Conservation (phyloP, 1,140 invertebrate genomes). For the Ladona fulva region DNA sequence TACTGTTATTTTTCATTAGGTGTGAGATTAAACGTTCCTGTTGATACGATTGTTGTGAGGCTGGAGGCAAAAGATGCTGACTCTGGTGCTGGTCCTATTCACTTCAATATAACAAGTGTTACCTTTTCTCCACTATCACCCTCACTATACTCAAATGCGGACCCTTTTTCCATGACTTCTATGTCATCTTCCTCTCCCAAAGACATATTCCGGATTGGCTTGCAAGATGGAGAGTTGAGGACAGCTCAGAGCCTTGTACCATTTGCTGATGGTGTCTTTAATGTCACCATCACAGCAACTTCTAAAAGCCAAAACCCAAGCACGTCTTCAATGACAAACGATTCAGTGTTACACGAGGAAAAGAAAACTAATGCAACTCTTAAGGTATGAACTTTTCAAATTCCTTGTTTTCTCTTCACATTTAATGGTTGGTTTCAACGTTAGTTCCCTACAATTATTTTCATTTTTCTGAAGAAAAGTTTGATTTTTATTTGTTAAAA, state of each 20-base stretch:
- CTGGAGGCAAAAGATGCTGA: slow-evolving; percentile 59
- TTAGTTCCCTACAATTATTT: no score
- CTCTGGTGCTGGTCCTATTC: slow-evolving; percentile 51
- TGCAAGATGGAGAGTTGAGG: slow-evolving; percentile 54
- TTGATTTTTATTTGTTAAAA: no score
- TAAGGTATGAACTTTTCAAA: background rate
- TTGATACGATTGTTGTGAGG: slow-evolving; percentile 57
- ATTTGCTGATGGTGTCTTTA: slow-evolving; percentile 62
- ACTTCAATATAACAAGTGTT: slow-evolving; percentile 52
- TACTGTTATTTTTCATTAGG: slow-evolving; percentile 31
- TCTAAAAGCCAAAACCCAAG: no score
- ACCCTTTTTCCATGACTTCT: slow-evolving; percentile 30
- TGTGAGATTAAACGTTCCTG: slow-evolving; percentile 62
- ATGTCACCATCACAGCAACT: slow-evolving; percentile 46
- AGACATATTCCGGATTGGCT: slow-evolving; percentile 48
- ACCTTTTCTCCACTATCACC: slow-evolving; percentile 49
- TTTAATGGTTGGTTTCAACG: no score
- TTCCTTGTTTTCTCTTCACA: no score
- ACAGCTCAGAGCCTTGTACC: slow-evolving; percentile 56
- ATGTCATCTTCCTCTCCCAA: slow-evolving; percentile 26
- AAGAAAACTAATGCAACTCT: background rate
- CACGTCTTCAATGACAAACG: slow-evolving; percentile 40
- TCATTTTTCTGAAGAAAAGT: no score
- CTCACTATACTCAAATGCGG: slow-evolving; percentile 41
- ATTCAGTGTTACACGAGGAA: slow-evolving; percentile 26